Conservation (phyloP, 2,113 vertebrate species). For the Corydoras maculifer region DNA sequence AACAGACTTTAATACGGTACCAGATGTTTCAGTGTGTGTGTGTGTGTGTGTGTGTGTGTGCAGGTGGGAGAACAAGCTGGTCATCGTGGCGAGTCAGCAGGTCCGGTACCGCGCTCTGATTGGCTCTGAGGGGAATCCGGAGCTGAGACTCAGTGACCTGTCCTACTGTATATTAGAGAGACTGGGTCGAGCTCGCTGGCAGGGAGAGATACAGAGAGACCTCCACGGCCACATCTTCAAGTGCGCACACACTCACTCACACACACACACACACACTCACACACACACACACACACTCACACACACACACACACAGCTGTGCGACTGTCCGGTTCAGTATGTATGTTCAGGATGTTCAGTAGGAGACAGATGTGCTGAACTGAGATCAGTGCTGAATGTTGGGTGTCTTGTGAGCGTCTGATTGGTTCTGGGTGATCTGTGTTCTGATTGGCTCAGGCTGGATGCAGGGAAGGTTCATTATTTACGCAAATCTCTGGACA, state of each 20-base stretch:
- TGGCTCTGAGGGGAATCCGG: slow-evolving; percentile 78
- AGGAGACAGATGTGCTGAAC: too few relatives aligned
- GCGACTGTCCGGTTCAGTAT: too few relatives aligned
- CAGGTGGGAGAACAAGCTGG: slow-evolving; percentile 83
- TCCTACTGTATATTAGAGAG: slow-evolving; percentile 93
- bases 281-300: neutral
- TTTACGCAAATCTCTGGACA: slow-evolving; percentile 78
- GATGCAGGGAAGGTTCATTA: slow-evolving; percentile 94
- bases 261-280: neutral
- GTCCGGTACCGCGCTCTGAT: slow-evolving; percentile 78
- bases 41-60: neutral
- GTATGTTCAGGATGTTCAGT: too few relatives aligned
- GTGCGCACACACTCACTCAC: slow-evolving; percentile 56
- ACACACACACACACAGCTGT: too few relatives aligned
- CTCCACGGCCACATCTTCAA: slow-evolving; percentile 79
- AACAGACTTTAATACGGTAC: too few relatives aligned
- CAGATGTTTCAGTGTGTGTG: neutral
- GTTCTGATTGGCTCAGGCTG: slow-evolving; percentile 60
- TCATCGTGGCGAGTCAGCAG: slow-evolving; percentile 79
- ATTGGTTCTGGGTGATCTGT: too few relatives aligned
- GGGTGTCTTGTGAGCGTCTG: too few relatives aligned
- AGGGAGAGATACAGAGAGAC: slow-evolving; percentile 91
- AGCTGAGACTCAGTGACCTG: slow-evolving; percentile 77
- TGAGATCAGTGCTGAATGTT: too few relatives aligned
- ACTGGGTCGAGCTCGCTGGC: slow-evolving; percentile 86